These are phyloP conservation scores for Halesus radiatus DNA, from an alignment of 1,140 invertebrate genomes.

Conservation along the genomic window DNA sequence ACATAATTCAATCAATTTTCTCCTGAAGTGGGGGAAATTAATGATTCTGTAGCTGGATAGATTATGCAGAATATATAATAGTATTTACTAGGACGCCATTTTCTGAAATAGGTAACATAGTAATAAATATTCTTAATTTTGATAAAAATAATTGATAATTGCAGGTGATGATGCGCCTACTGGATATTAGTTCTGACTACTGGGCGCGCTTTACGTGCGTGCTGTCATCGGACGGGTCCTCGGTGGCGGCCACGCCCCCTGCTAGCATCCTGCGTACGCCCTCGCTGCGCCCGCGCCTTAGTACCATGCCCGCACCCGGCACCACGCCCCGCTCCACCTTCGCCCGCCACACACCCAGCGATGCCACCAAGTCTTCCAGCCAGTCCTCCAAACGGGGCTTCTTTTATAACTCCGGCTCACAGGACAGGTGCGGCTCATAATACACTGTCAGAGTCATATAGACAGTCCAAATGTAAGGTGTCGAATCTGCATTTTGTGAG, in stretches of 20 bases:
- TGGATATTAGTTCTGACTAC: slow-evolving; percentile 53
- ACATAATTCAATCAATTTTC: too few species aligned
- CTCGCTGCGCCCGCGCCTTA: slow-evolving; percentile 47
- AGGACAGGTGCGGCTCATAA: too few species aligned
- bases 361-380: slow-evolving; percentile 39
- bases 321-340: slow-evolving; percentile 19
- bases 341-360: slow-evolving; percentile 37
- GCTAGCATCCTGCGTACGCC: slow-evolving; percentile 34
- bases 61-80: too few species aligned
- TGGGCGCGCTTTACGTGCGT: slow-evolving; percentile 53
- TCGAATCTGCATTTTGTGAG: too few species aligned
- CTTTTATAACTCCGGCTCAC: slow-evolving; percentile 44
- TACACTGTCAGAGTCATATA: too few species aligned
- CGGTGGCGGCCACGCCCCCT: slow-evolving; percentile 51
- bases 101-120: too few species aligned
- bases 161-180: slow-evolving; percentile 48
- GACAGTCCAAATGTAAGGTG: too few species aligned
- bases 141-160: background rate
- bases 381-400: slow-evolving; percentile 41
- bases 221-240: slow-evolving; percentile 48
- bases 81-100: too few species aligned
- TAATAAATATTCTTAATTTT: too few species aligned
- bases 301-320: slow-evolving; percentile 42
- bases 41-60: too few species aligned
- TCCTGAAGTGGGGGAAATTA: too few species aligned